These are phyloP conservation scores for Cirrhinus molitorella DNA, from an alignment of 2,797 vertebrate genomes.

Conservation along the genomic window DNA sequence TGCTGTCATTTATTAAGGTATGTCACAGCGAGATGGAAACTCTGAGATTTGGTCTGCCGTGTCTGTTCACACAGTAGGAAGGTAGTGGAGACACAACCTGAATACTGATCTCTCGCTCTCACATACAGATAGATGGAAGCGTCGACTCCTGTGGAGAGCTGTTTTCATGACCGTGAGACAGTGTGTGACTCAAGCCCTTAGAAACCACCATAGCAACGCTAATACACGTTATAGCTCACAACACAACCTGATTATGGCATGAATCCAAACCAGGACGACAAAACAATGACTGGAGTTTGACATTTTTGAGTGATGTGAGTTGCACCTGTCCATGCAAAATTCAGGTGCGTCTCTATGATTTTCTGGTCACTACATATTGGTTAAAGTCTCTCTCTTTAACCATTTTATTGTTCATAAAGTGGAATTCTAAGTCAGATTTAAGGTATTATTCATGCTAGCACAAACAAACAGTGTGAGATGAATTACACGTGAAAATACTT, in stretches of 20 bases:
- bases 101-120: conserved; percentile 57
- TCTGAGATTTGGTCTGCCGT: conserved; percentile 25
- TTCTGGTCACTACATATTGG: too few relatives aligned
- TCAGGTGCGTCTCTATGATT: too few relatives aligned
- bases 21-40: conserved; percentile 27
- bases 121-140: conserved; percentile 41
- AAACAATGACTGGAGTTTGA: conserved; percentile 1
- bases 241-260: conserved; percentile 36
- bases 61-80: conserved; percentile 52
- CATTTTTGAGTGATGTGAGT: not conserved
- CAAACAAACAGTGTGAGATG: not conserved
- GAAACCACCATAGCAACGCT: conserved; percentile 60
- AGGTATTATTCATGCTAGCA: not conserved
- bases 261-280: conserved; percentile 38
- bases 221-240: conserved; percentile 47
- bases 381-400: not conserved
- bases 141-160: conserved; percentile 55
- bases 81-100: conserved; percentile 47
- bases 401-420: not conserved
- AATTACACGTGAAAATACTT: not conserved
- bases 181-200: conserved; percentile 48
- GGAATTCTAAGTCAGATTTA: not conserved
- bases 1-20: conserved; percentile 15
- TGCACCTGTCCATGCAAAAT: not conserved
- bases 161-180: conserved; percentile 49